A percentile compares a stretch with the other conserved stretches of the same genome.
These are phyloP conservation scores for Galagoides demidoff DNA, from an alignment of 2,797 vertebrate genomes.

Conservation along the genomic window DNA sequence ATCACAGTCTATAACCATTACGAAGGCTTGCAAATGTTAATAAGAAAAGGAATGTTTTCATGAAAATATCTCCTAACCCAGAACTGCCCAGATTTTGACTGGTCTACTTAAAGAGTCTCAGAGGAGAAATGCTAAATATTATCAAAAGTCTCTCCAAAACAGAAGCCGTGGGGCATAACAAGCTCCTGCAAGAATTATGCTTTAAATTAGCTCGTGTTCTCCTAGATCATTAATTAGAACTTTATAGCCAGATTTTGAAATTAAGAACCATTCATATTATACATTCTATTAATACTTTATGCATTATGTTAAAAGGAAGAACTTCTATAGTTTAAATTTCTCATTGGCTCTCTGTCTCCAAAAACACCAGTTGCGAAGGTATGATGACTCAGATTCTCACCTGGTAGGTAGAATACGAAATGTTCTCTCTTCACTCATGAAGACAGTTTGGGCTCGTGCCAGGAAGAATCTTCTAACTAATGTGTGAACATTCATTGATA, in stretches of 20 bases:
- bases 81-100: constrained; percentile 27
- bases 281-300: constrained; percentile 65
- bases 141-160: constrained; percentile 65
- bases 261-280: constrained; percentile 72
- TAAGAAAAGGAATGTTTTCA: constrained; percentile 61
- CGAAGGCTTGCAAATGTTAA: constrained; percentile 44
- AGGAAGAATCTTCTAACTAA: constrained; percentile 48
- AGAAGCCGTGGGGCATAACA: constrained; percentile 59
- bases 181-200: constrained; percentile 73
- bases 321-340: constrained; percentile 61
- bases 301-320: constrained; percentile 68
- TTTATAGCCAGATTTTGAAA: constrained; percentile 74
- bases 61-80: constrained; percentile 54
- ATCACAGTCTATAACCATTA: background rate
- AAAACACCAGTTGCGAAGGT: constrained; percentile 62
- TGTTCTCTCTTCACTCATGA: constrained; percentile 65
- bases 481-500: constrained; percentile 15
- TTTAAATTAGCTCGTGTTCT: constrained; percentile 75
- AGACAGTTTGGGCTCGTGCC: constrained; percentile 34
- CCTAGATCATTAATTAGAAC: constrained; percentile 59
- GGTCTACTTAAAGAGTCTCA: constrained; percentile 17
- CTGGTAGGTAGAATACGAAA: constrained; percentile 72
- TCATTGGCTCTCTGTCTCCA: constrained; percentile 68
- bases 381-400: constrained; percentile 67
- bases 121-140: constrained; percentile 60